These are phyloP conservation scores for Aspidapion aeneum DNA, from an alignment of 2,888 invertebrate genomes.

Conservation along the genomic window DNA sequence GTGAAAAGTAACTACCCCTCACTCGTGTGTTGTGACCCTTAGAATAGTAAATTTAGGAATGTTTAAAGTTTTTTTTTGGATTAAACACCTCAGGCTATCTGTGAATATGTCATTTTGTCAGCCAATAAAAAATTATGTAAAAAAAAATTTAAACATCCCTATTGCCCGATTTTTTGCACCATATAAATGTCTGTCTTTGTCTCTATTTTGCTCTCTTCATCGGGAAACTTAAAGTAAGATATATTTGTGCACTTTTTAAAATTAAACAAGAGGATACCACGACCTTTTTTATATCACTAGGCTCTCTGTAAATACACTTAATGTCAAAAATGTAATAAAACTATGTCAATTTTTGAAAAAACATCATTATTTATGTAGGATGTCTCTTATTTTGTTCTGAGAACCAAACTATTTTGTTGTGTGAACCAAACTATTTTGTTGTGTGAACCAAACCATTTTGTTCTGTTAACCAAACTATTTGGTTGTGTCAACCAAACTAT, in stretches of 20 bases:
- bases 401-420: too few relatives aligned
- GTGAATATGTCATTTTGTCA: too few relatives aligned
- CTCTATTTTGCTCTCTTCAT: constrained; percentile 28
- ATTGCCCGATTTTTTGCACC: background rate
- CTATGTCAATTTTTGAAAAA: constrained; percentile 9
- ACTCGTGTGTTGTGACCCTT: constrained; percentile 44
- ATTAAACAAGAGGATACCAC: constrained; percentile 33
- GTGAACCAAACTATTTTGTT: too few relatives aligned
- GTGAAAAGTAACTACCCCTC: constrained; percentile 35
- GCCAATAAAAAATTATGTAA: too few relatives aligned
- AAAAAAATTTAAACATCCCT: background rate
- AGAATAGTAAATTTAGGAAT: constrained; percentile 35
- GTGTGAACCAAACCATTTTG: too few relatives aligned
- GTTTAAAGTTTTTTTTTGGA: background rate
- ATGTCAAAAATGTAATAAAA: constrained; percentile 25
- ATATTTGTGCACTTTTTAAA: constrained; percentile 40
- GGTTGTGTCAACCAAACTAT: too few relatives aligned
- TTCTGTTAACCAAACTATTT: too few relatives aligned
- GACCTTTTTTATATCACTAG: constrained; percentile 19
- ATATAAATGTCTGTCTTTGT: constrained; percentile 36
- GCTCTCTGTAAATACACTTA: constrained; percentile 41
- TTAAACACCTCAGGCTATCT: too few relatives aligned
- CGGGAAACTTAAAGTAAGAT: constrained; percentile 27
- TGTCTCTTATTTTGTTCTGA: too few relatives aligned
- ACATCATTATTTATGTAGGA: too few relatives aligned